phyloP scores from a whole-genome alignment of 2,888 invertebrate genomes.

The Cheilosia variabilis region DNA sequence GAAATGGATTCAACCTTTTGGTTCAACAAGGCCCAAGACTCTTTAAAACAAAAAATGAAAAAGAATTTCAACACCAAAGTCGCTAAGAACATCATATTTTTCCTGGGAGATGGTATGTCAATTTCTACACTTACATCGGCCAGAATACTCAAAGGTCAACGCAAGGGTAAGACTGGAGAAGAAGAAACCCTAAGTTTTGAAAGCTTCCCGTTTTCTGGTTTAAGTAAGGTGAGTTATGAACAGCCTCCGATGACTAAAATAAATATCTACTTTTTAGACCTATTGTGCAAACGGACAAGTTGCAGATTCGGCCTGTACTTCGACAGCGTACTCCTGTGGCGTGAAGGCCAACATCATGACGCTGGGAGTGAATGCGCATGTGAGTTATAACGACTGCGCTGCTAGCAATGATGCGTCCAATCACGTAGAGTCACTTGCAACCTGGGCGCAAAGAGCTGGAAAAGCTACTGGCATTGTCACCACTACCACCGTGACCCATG shows the following conservation, averaged over 20 bases:
- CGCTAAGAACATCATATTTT: conserved; percentile 81
- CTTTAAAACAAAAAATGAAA: conserved; percentile 75
- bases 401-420: conserved; percentile 86
- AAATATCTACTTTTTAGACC: conserved; percentile 82
- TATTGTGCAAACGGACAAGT: conserved; percentile 88
- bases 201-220: conserved; percentile 86
- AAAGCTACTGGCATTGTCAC: conserved; percentile 89
- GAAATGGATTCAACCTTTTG: conserved; percentile 78
- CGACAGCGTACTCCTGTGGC: conserved; percentile 88
- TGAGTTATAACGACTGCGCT: conserved; percentile 86
- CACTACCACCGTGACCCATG: conserved; percentile 91
- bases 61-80: conserved; percentile 53
- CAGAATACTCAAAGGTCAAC: conserved; percentile 87
- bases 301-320: conserved; percentile 90
- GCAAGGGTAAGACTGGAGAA: conserved; percentile 85
- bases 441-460: conserved; percentile 87
- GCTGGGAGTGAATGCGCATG: conserved; percentile 89
- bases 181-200: conserved; percentile 87
- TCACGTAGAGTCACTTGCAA: conserved; percentile 87
- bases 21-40: conserved; percentile 77
- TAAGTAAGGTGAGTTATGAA: conserved; percentile 85
- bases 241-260: not conserved
- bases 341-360: conserved; percentile 89
- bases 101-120: conserved; percentile 88
- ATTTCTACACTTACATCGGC: conserved; percentile 88